phyloP scores from a whole-genome alignment of 1,140 invertebrate species.

The Brachionus angularis region DNA sequence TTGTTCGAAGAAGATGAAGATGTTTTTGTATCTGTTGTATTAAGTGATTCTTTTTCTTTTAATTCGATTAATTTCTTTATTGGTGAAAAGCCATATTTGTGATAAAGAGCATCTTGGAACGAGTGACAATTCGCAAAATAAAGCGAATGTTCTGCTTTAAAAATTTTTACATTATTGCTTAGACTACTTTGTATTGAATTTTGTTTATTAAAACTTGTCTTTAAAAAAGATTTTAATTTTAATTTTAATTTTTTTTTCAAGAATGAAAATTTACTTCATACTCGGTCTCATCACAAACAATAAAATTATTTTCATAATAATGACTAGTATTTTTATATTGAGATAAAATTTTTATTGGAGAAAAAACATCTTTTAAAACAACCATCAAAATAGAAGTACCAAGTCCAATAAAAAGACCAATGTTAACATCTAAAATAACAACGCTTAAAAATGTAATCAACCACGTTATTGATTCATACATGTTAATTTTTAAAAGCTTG shows the following conservation, averaged over 20 bases:
- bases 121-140: constrained; percentile 26
- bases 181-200: not conserved
- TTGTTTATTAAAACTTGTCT: constrained; percentile 3
- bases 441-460: constrained; percentile 21
- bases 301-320: constrained; percentile 10
- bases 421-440: constrained; percentile 43
- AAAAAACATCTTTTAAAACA: not conserved
- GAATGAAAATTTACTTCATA: too few relatives aligned
- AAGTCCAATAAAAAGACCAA: constrained; percentile 39
- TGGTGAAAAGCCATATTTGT: not conserved
- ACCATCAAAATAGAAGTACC: constrained; percentile 22
- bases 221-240: too few relatives aligned
- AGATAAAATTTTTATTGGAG: not conserved
- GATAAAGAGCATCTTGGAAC: constrained; percentile 7
- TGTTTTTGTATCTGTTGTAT: not conserved
- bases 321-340: constrained; percentile 16
- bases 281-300: not conserved
- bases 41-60: not conserved
- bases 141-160: constrained; percentile 8
- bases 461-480: constrained; percentile 64
- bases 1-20: too few relatives aligned
- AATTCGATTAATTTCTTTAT: not conserved
- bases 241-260: too few relatives aligned
- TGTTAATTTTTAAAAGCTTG: constrained; percentile 71
- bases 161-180: constrained; percentile 6